Percentiles rank a stretch among this genome's conserved stretches.
phyloP scores from a whole-genome alignment of 2,113 vertebrate genomes.

The Peromyscus polionotus region DNA sequence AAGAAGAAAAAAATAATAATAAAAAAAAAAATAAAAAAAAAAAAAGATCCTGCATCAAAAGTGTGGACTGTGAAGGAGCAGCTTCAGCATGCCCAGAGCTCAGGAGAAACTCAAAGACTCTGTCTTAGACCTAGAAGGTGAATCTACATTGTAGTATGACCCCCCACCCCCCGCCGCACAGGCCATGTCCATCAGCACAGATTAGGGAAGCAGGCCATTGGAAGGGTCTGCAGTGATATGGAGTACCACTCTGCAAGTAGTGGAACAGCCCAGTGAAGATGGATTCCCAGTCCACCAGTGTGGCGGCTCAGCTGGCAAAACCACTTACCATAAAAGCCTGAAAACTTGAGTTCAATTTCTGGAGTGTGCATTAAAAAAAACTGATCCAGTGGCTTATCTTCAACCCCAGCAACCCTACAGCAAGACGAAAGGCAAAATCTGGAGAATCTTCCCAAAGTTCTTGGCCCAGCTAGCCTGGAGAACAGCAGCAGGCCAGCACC shows the following conservation, averaged over 20 bases:
- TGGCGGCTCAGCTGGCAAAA: neutral
- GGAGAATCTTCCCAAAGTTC: neutral
- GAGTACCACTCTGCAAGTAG: neutral
- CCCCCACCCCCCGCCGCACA: neutral
- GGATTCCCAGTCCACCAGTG: neutral
- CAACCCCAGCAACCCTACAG: neutral
- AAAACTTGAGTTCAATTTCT: neutral
- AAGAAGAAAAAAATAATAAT: too few species aligned
- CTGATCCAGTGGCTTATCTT: neutral
- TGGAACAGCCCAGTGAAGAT: neutral
- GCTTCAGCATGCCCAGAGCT: neutral
- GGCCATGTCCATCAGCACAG: neutral
- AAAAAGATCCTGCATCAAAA: neutral
- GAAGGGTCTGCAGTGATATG: neutral
- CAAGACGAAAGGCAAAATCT: neutral
- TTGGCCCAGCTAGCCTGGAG: neutral
- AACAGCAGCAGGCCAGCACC: neutral
- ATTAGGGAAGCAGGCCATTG: neutral
- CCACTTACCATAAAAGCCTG: neutral
- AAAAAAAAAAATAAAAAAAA: too few species aligned
- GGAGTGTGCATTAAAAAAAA: neutral
- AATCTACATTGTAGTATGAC: neutral
- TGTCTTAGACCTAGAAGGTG: neutral
- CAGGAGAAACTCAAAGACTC: neutral
- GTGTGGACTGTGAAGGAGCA: neutral